These are phyloP conservation scores for Nothocercus nigrocapillus DNA, from an alignment of 2,113 vertebrate species.

Conservation along the genomic window DNA sequence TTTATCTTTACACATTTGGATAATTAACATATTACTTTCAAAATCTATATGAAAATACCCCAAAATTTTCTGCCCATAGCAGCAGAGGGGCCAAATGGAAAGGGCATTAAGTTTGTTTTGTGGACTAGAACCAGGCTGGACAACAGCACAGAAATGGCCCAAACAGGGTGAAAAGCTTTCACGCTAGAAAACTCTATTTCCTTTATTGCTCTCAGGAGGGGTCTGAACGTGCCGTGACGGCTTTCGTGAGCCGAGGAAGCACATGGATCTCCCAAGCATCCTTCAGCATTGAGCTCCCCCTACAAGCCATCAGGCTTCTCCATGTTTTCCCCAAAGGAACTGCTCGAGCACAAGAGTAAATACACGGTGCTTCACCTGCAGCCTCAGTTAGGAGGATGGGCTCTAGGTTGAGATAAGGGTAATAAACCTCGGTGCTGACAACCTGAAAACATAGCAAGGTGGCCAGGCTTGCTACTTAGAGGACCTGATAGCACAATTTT, in stretches of 20 bases:
- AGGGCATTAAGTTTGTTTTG: rapidly evolving
- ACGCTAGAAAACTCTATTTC: neutral
- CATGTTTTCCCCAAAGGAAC: neutral
- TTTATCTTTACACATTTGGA: neutral
- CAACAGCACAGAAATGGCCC: neutral
- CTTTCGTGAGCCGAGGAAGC: neutral
- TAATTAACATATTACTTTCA: neutral
- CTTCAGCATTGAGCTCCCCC: neutral
- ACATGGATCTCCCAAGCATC: neutral
- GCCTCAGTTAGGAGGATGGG: neutral
- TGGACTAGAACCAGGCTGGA: neutral
- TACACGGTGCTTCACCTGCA: neutral
- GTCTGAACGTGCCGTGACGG: neutral
- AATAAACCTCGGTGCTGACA: neutral
- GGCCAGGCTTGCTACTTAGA: neutral
- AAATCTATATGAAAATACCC: neutral
- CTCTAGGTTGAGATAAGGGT: neutral
- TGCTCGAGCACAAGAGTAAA: neutral
- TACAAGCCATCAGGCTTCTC: neutral
- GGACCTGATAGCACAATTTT: neutral
- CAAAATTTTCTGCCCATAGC: neutral
- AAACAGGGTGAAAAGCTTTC: neutral
- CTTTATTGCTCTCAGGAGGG: neutral
- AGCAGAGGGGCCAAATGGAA: neutral
- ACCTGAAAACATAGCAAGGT: neutral